phyloP scores from a whole-genome alignment of 2,113 vertebrate species.

The Labeo catla region DNA sequence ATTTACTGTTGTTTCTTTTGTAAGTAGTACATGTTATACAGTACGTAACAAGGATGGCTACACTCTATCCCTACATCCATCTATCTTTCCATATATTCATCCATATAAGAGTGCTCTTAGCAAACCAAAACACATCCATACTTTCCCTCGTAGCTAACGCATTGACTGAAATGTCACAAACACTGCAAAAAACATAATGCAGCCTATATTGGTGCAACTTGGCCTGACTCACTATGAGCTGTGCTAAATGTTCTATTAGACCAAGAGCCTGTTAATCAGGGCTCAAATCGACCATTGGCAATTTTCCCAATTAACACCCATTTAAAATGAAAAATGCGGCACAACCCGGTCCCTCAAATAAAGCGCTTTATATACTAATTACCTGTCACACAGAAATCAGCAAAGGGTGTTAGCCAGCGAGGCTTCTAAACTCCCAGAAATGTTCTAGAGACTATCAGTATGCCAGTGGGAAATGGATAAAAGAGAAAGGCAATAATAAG shows the following conservation, averaged over 20 bases:
- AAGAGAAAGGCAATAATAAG: slow-evolving; percentile 71
- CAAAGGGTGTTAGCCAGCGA: slow-evolving; percentile 50
- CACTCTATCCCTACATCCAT: background rate
- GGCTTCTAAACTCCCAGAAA: slow-evolving; percentile 61
- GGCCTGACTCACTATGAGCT: slow-evolving; percentile 26
- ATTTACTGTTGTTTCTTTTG: background rate
- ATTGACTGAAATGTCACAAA: slow-evolving; percentile 1
- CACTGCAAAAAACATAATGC: slow-evolving; percentile 29
- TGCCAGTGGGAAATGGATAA: slow-evolving; percentile 66
- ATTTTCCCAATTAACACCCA: slow-evolving; percentile 56
- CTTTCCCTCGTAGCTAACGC: background rate
- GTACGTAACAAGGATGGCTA: background rate
- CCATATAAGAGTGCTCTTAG: background rate
- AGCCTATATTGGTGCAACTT: slow-evolving; percentile 31
- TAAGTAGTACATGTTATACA: slow-evolving; percentile 1
- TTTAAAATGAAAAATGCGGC: slow-evolving; percentile 53
- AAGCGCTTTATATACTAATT: slow-evolving; percentile 64
- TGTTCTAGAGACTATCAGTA: slow-evolving; percentile 76
- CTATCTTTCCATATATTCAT: background rate
- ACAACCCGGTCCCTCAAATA: slow-evolving; percentile 50
- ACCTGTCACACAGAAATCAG: slow-evolving; percentile 57
- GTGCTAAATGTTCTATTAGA: slow-evolving; percentile 35
- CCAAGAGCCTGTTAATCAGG: slow-evolving; percentile 47
- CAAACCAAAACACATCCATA: background rate
- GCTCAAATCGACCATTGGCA: slow-evolving; percentile 49